These are phyloP conservation scores for Drepana arcuata DNA, from an alignment of 1,140 invertebrate genomes.

Conservation along the genomic window DNA sequence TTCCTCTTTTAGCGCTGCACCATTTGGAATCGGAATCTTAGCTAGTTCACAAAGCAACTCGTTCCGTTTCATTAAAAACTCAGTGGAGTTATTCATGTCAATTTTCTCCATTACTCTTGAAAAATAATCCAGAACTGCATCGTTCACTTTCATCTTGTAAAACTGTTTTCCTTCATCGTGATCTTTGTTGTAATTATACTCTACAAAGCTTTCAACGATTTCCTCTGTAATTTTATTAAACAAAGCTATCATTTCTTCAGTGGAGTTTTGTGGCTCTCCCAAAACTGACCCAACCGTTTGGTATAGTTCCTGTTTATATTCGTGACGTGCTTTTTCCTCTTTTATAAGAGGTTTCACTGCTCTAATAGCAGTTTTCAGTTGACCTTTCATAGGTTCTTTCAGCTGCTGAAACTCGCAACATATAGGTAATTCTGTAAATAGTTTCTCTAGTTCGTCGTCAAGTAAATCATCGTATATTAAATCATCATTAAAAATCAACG, in stretches of 20 bases:
- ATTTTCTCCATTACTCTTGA: constrained; percentile 5
- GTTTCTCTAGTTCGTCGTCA: constrained; percentile 25
- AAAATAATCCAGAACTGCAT: constrained; percentile 20
- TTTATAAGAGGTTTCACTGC: constrained; percentile 25
- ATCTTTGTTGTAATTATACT: constrained; percentile 19
- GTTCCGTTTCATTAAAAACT: constrained; percentile 23
- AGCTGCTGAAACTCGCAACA: constrained; percentile 13
- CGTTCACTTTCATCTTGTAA: constrained; percentile 20
- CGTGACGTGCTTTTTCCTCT: constrained; percentile 20
- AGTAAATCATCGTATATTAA: constrained; percentile 23
- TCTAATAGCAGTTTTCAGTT: constrained; percentile 20
- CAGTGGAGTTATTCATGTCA: constrained; percentile 1
- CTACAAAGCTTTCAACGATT: constrained; percentile 31
- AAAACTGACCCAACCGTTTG: constrained; percentile 20
- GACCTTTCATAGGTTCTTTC: constrained; percentile 16
- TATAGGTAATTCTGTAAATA: constrained; percentile 16
- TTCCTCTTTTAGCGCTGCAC: constrained; percentile 17
- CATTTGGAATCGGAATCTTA: constrained; percentile 23
- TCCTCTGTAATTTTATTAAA: constrained; percentile 21
- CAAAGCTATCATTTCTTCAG: constrained; percentile 4
- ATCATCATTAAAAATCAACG: constrained; percentile 25
- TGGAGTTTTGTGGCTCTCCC: constrained; percentile 8
- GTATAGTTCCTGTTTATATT: constrained; percentile 31
- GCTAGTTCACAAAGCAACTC: constrained; percentile 30
- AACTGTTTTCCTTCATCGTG: constrained; percentile 20